Conservation (phyloP, 2,888 invertebrate species). For the Lumbricus terrestris region DNA sequence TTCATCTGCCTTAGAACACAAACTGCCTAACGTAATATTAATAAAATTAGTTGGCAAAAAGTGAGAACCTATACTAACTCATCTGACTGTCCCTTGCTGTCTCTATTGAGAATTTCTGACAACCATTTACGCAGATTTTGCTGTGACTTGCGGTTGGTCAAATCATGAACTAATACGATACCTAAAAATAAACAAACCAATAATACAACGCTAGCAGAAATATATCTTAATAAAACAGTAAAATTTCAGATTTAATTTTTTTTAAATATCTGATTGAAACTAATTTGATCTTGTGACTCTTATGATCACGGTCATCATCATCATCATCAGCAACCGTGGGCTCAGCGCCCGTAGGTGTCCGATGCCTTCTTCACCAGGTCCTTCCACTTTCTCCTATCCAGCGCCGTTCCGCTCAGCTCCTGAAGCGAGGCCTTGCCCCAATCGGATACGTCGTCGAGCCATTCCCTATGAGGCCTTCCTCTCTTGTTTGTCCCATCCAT, state of each 20-base stretch:
- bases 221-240: conserved; percentile 13
- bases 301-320: not conserved
- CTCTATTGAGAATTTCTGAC: conserved; percentile 77
- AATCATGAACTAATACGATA: conserved; percentile 91
- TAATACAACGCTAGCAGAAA: conserved; percentile 35
- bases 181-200: conserved; percentile 62
- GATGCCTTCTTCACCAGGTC: too few relatives aligned
- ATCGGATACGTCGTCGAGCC: too few relatives aligned
- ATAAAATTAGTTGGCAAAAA: not conserved
- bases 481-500: too few relatives aligned
- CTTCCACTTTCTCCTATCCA: too few relatives aligned
- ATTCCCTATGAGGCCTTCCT: too few relatives aligned
- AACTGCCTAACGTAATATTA: too few relatives aligned
- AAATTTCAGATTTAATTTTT: not conserved
- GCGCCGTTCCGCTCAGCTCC: too few relatives aligned
- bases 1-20: too few relatives aligned
- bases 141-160: conserved; percentile 93
- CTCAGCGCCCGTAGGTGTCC: too few relatives aligned
- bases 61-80: conserved; percentile 43
- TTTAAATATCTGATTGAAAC: not conserved
- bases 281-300: not conserved
- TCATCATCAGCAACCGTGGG: too few relatives aligned
- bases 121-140: conserved; percentile 90
- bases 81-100: conserved; percentile 44
- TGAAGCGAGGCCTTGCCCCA: too few relatives aligned